Evolutionary conservation across 2,888 invertebrate species (phyloP).

Genomic region (Chalcis sispes): DNA sequence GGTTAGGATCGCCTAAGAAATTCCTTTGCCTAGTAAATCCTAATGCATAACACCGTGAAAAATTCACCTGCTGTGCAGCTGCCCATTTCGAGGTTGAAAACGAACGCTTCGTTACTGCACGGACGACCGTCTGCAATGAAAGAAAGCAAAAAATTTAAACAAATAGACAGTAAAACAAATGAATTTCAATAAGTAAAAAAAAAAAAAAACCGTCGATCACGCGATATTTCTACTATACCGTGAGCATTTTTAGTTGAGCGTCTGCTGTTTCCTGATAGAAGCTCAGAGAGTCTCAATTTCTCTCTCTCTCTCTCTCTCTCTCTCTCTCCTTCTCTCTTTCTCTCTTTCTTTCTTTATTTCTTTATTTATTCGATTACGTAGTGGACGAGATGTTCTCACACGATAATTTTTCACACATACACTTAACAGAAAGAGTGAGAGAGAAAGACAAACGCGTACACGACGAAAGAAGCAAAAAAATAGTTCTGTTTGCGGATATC

Average conservation of each 20-base stretch:
- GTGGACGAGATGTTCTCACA: too few species aligned
- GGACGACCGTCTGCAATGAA: constrained; percentile 68
- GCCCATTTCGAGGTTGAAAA: constrained; percentile 74
- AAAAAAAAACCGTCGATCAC: not conserved
- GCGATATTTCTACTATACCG: constrained; percentile 27
- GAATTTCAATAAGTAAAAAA: not conserved
- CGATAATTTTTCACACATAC: too few species aligned
- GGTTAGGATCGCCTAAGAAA: constrained; percentile 52
- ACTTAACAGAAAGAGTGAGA: too few species aligned
- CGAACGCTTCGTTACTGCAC: constrained; percentile 68
- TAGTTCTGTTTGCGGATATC: too few species aligned
- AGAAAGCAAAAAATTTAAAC: constrained; percentile 7
- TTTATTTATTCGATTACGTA: too few species aligned
- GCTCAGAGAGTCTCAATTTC: too few species aligned
- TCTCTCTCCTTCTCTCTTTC: too few species aligned
- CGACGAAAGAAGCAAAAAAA: too few species aligned
- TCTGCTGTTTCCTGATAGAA: too few species aligned
- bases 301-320: too few species aligned
- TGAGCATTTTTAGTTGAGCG: constrained; percentile 36
- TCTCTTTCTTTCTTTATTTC: too few species aligned
- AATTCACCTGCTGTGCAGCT: constrained; percentile 72
- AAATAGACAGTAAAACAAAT: not conserved
- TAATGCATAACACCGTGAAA: not conserved
- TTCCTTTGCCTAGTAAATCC: not conserved
- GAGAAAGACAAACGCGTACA: too few species aligned